Conservation (phyloP, 2,797 vertebrate genomes). For the Amblyraja radiata region DNA sequence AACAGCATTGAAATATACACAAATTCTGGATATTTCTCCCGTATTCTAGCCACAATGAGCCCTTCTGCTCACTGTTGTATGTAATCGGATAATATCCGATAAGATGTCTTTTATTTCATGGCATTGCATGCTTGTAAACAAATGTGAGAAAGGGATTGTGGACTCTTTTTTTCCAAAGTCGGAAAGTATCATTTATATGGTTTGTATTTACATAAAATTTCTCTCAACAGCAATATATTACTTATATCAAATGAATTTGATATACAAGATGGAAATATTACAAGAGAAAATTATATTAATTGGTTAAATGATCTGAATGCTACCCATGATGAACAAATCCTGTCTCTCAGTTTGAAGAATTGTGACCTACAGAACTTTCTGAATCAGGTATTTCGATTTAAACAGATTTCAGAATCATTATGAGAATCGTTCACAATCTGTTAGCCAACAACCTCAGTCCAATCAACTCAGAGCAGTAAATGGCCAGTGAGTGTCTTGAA, state of each 20-base stretch:
- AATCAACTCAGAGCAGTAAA: not conserved
- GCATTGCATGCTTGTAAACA: not conserved
- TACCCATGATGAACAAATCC: slow-evolving; percentile 50
- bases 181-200: not conserved
- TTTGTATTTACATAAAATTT: not conserved
- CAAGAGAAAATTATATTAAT: slow-evolving; percentile 55
- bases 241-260: slow-evolving; percentile 69
- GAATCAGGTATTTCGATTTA: slow-evolving; percentile 62
- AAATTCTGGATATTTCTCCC: not conserved
- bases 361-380: slow-evolving; percentile 73
- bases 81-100: not conserved
- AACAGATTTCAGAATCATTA: no score
- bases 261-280: slow-evolving; percentile 65
- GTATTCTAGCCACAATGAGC: not conserved
- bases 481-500: not conserved
- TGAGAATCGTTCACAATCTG: no score
- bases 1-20: not conserved
- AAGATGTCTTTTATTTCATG: not conserved
- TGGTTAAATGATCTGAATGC: slow-evolving; percentile 57
- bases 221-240: slow-evolving; percentile 70
- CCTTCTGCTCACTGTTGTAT: not conserved
- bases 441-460: not conserved
- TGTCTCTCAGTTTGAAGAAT: slow-evolving; percentile 51
- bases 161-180: not conserved
- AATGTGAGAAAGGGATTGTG: not conserved